Base-by-base conservation (phyloP, 2,113 vertebrate genomes). In the Cryptomyrus ogoouensis region DNA sequence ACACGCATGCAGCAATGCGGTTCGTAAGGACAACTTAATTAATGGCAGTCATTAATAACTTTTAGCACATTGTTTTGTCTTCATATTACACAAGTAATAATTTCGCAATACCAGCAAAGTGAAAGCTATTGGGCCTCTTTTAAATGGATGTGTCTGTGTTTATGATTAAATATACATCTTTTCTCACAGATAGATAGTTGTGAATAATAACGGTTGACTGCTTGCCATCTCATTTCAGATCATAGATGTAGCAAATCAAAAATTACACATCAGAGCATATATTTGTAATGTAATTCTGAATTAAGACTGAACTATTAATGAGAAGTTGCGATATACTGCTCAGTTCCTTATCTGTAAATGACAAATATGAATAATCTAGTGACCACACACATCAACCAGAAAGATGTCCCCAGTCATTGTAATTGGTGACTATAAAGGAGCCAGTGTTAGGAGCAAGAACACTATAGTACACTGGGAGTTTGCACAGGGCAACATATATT, bases 1-100 rank as follows among this genome's bases (percentile, higher is more conserved):
- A 93, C 92, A 91, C 87, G 49, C 92, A 90, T 93, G 91, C 91
- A 89, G 90, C 39, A 91, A 70, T 80, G 31, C 24, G 49, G n/a
- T 93, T 90, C 92, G 89, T 92, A 91, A 90, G 91, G 31, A 58
- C 74, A 89, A 1, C 70, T 42, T 83, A 89, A 89, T 83, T 56
- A 44, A 89, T 39, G 47, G 50, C 27, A 50, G 44, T 89, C 88
- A 89, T 89, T 83, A 74, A 47, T 53, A 70, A 83, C 27, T 83
- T 50, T 83, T 74, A 50, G 24, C 42, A 50, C 31, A 50, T 46
- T 88, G 46, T 49, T 49, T 58, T 90, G 46, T 50, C 58, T 52
- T 46, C 46, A 50, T 5, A 44, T 88, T 88, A 88, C 21, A 24
- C 31, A 88, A 88, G 19, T 46, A 84, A 80, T 80, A 42, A 42